Percentiles rank a stretch among this genome's conserved stretches.
phyloP scores from a whole-genome alignment of 2,888 invertebrate species.

The Athalia cordata region DNA sequence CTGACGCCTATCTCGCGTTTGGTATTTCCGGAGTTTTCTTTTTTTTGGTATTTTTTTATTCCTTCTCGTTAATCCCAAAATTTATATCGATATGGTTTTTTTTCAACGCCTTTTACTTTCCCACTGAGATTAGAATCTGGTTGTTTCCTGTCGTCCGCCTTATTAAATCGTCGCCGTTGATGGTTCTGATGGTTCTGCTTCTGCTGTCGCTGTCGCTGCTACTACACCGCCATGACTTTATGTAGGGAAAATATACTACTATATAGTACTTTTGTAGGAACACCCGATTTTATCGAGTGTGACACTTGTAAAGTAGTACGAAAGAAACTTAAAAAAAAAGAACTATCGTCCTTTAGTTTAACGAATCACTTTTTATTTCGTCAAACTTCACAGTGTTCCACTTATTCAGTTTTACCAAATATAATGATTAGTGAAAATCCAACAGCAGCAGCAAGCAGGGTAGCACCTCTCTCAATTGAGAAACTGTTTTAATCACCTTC shows the following conservation, averaged over 20 bases:
- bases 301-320: constrained; percentile 17
- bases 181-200: neutral
- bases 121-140: constrained; percentile 17
- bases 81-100: neutral
- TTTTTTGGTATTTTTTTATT: neutral
- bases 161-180: neutral
- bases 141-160: constrained; percentile 27
- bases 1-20: constrained; percentile 42
- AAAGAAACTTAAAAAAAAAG: neutral
- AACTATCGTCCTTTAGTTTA: neutral
- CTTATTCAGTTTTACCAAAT: no score
- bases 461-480: no score
- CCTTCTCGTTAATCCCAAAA: neutral
- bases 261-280: constrained; percentile 2
- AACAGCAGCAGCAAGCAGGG: no score
- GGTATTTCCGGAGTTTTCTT: constrained; percentile 9
- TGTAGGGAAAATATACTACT: constrained; percentile 49
- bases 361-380: no score
- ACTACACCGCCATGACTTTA: constrained; percentile 61
- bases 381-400: no score
- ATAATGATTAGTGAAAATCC: no score
- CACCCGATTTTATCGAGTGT: constrained; percentile 33
- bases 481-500: no score
- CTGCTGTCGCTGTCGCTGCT: constrained; percentile 36
- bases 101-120: constrained; percentile 7